Evolutionary conservation across 2,113 vertebrate species (phyloP).

Genomic region (Hypocryptadius cinnamomeus): DNA sequence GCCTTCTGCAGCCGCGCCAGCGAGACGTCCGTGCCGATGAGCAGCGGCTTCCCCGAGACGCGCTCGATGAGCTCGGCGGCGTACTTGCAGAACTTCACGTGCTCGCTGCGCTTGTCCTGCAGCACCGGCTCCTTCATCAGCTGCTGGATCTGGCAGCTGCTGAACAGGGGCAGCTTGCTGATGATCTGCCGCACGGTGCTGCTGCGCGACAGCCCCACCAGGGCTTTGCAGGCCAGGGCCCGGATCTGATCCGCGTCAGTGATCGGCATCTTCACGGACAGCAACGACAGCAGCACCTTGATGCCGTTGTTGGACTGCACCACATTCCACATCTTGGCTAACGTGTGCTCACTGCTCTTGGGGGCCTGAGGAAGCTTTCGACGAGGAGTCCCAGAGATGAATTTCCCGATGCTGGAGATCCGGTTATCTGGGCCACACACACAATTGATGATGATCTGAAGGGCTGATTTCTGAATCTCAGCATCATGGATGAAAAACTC

Average conservation of each 20-base stretch:
- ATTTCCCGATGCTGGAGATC: slow-evolving; percentile 94
- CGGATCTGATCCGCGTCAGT: slow-evolving; percentile 97
- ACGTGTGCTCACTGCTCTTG: slow-evolving; percentile 86
- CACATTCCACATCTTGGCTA: slow-evolving; percentile 98
- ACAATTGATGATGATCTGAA: slow-evolving; percentile 97
- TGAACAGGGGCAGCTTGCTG: slow-evolving; percentile 96
- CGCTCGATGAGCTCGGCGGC: slow-evolving; percentile 93
- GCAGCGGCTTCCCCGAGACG: slow-evolving; percentile 90
- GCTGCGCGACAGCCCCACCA: slow-evolving; percentile 92
- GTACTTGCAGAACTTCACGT: slow-evolving; percentile 96
- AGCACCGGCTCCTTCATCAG: slow-evolving; percentile 97
- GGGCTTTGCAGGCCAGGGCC: slow-evolving; percentile 89
- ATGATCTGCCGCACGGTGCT: slow-evolving; percentile 94
- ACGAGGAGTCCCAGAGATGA: slow-evolving; percentile 90
- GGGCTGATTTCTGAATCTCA: slow-evolving; percentile 97
- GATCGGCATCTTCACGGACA: slow-evolving; percentile 97
- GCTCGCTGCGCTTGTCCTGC: slow-evolving; percentile 97
- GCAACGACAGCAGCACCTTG: slow-evolving; percentile 92
- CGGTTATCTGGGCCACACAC: slow-evolving; percentile 95
- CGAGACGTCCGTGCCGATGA: slow-evolving; percentile 93
- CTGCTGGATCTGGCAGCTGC: slow-evolving; percentile 97
- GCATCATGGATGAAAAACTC: slow-evolving; percentile 98
- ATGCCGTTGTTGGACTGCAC: slow-evolving; percentile 99
- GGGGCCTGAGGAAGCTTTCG: slow-evolving; percentile 85
- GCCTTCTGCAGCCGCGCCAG: slow-evolving; percentile 93